Percentiles rank a stretch among this genome's conserved stretches.
phyloP scores from a whole-genome alignment of 1,140 invertebrate genomes.

The Drosophila kurseongensis region DNA sequence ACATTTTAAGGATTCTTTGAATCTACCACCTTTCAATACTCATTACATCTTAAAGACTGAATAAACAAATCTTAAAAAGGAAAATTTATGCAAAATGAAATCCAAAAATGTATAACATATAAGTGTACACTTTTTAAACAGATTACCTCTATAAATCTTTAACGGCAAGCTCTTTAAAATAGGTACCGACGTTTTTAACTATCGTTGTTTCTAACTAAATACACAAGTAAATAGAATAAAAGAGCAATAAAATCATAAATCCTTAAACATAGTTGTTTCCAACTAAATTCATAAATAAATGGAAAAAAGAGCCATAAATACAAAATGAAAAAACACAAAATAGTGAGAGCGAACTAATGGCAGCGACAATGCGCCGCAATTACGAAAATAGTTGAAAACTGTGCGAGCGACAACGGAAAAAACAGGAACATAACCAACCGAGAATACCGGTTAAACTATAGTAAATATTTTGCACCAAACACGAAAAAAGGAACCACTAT shows the following conservation, averaged over 20 bases:
- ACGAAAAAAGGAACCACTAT: constrained; percentile 6
- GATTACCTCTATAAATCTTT: too few species aligned
- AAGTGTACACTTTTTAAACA: too few species aligned
- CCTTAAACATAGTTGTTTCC: constrained; percentile 4
- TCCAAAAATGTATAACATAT: not conserved
- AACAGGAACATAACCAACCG: constrained; percentile 57
- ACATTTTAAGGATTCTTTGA: too few species aligned
- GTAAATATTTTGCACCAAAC: constrained; percentile 45
- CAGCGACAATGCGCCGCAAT: constrained; percentile 52
- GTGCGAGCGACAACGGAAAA: constrained; percentile 62
- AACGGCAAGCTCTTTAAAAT: too few species aligned
- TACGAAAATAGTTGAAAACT: constrained; percentile 57
- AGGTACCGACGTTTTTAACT: too few species aligned
- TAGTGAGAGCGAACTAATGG: constrained; percentile 25
- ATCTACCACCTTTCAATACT: too few species aligned
- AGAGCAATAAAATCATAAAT: constrained; percentile 29
- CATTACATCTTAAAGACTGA: too few species aligned
- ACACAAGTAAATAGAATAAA: too few species aligned
- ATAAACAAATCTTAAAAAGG: too few species aligned
- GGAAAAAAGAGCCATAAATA: constrained; percentile 25
- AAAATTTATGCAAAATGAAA: too few species aligned
- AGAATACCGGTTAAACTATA: constrained; percentile 58
- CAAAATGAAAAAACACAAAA: not conserved
- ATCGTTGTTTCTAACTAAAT: too few species aligned
- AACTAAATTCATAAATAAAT: constrained; percentile 32